Percentiles rank a stretch among this genome's conserved stretches.
Conservation (phyloP, 2,797 vertebrate genomes). For the Bufotes viridis region DNA sequence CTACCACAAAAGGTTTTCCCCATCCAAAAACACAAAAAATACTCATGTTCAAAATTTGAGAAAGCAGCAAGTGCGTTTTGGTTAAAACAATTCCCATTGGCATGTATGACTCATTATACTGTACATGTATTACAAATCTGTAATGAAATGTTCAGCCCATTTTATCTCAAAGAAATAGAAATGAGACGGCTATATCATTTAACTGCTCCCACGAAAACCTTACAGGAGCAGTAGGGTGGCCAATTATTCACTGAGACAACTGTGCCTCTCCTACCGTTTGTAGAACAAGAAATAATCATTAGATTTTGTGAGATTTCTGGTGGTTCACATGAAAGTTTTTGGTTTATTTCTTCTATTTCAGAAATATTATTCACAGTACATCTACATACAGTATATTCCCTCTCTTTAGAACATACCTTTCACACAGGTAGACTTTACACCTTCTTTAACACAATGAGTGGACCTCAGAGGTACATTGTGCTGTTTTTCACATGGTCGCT, state of each 20-base stretch:
- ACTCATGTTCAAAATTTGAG: neutral
- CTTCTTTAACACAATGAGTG: constrained; percentile 49
- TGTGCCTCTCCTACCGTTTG: neutral
- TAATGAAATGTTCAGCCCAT: neutral
- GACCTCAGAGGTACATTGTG: constrained; percentile 48
- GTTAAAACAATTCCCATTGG: neutral
- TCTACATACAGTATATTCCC: neutral
- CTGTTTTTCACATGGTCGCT: neutral
- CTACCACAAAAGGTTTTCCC: neutral
- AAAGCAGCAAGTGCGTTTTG: neutral
- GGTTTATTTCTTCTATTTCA: neutral
- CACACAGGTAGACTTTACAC: constrained; percentile 44
- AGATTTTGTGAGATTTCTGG: neutral
- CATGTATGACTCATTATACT: neutral
- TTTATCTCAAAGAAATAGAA: neutral
- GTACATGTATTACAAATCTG: constrained; percentile 1
- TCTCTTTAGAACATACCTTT: constrained; percentile 15
- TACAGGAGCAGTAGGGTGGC: constrained; percentile 5
- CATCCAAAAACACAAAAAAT: neutral
- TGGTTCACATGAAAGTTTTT: neutral
- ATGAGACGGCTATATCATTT: neutral
- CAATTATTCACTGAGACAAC: constrained; percentile 12
- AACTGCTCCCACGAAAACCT: neutral
- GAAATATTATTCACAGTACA: neutral
- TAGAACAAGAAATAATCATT: neutral